Conservation (phyloP, 2,113 vertebrate genomes). For the Ariopsis seemanni region DNA sequence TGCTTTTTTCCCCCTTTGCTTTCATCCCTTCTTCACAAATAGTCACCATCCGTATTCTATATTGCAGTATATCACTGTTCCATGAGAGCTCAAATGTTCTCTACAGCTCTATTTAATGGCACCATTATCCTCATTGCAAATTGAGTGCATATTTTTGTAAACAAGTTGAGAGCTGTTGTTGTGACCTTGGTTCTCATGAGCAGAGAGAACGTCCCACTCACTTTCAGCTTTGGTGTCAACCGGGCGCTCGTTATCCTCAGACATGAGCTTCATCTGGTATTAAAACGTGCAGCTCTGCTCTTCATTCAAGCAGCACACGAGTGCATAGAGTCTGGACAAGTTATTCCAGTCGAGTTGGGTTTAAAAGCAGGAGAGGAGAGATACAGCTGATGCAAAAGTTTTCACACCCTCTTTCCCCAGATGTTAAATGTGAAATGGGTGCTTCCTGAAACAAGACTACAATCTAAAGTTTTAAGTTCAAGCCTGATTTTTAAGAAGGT, state of each 20-base stretch:
- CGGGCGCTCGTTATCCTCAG: neutral
- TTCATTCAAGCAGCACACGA: slow-evolving; percentile 20
- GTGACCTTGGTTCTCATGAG: slow-evolving; percentile 22
- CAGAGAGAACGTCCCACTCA: slow-evolving; percentile 9
- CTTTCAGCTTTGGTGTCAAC: neutral
- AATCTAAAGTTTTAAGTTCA: neutral
- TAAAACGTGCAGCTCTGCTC: slow-evolving; percentile 29
- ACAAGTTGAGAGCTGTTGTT: neutral
- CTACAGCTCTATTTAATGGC: neutral
- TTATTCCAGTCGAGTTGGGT: neutral
- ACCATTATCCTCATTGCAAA: neutral
- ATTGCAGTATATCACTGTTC: neutral
- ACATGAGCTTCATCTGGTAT: slow-evolving; percentile 34
- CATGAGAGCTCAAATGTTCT: neutral
- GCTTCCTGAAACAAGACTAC: neutral
- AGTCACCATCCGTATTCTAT: no score
- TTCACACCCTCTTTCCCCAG: no score
- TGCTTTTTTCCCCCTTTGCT: neutral
- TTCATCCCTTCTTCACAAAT: neutral
- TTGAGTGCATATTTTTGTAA: slow-evolving; percentile 1
- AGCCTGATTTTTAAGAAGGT: neutral
- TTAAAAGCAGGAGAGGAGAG: neutral
- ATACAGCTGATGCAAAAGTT: neutral
- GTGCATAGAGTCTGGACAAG: slow-evolving; percentile 18
- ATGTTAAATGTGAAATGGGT: neutral